Evolutionary conservation across 2,113 vertebrate genomes (phyloP).

Genomic region (Myrmecobius fasciatus): DNA sequence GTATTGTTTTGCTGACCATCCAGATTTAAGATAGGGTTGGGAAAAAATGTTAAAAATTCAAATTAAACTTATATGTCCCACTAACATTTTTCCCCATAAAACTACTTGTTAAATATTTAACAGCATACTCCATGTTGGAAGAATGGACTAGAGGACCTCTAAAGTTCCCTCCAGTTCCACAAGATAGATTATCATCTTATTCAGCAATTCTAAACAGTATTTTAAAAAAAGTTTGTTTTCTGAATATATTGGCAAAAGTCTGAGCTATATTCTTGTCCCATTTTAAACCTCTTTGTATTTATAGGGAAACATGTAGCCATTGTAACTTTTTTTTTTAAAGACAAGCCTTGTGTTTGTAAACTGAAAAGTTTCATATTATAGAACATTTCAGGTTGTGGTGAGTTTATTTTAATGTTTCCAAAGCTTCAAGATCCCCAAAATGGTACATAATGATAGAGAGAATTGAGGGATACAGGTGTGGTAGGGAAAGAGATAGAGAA

Average conservation of each 20-base stretch:
- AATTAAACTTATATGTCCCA: not conserved
- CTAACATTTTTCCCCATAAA: not conserved
- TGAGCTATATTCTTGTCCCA: not conserved
- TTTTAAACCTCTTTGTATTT: not conserved
- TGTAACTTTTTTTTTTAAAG: not conserved
- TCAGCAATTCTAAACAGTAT: not conserved
- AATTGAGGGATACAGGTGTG: not conserved
- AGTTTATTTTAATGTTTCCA: not conserved
- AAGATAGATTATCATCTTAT: not conserved
- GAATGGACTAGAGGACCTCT: not conserved
- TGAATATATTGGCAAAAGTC: not conserved
- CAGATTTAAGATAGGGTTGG: not conserved
- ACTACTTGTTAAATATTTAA: not conserved
- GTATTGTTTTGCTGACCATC: not conserved
- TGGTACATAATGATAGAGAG: not conserved
- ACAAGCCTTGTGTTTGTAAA: not conserved
- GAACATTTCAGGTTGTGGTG: not conserved
- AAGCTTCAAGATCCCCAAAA: not conserved
- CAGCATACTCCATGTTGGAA: not conserved
- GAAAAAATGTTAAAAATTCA: not conserved
- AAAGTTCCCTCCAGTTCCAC: not conserved
- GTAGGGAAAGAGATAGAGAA: not conserved
- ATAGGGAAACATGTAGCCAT: not conserved
- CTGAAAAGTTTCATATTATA: not conserved
- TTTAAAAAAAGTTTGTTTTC: not conserved